phyloP scores from a whole-genome alignment of 2,888 invertebrate species.

The Eledona agricola region DNA sequence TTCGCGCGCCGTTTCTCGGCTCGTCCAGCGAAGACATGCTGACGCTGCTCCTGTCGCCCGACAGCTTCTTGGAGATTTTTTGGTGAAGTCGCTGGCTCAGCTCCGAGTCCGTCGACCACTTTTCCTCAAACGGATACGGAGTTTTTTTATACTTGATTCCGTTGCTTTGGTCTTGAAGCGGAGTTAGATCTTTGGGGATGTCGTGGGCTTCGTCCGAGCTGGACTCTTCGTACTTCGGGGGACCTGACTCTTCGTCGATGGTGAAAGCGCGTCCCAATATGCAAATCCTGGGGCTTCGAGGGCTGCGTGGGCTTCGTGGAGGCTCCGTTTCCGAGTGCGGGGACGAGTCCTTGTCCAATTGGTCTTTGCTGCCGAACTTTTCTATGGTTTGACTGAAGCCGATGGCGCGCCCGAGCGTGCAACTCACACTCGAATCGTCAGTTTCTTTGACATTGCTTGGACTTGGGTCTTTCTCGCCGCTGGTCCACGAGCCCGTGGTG shows the following conservation, averaged over 20 bases:
- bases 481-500: conserved; percentile 79
- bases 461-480: conserved; percentile 76
- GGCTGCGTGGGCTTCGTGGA: conserved; percentile 56
- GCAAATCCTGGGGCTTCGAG: conserved; percentile 59
- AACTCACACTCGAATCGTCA: conserved; percentile 79
- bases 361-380: conserved; percentile 71
- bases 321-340: conserved; percentile 51
- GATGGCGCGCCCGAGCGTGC: conserved; percentile 80
- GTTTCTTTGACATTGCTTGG: conserved; percentile 68
- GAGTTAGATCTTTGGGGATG: conserved; percentile 56
- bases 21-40: conserved; percentile 60
- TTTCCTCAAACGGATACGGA: conserved; percentile 62
- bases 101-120: conserved; percentile 62
- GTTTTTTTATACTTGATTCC: conserved; percentile 51
- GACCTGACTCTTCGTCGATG: conserved; percentile 60
- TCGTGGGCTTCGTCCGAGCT: conserved; percentile 57
- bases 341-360: conserved; percentile 62
- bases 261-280: conserved; percentile 61
- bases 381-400: conserved; percentile 80
- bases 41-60: conserved; percentile 58
- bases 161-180: conserved; percentile 51
- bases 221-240: conserved; percentile 46
- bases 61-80: conserved; percentile 59
- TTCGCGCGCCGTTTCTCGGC: conserved; percentile 51
- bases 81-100: conserved; percentile 58